A percentile compares a stretch with the other conserved stretches of the same genome.
These are phyloP conservation scores for Chymomyza costata DNA, from an alignment of 1,140 invertebrate species.

Conservation along the genomic window DNA sequence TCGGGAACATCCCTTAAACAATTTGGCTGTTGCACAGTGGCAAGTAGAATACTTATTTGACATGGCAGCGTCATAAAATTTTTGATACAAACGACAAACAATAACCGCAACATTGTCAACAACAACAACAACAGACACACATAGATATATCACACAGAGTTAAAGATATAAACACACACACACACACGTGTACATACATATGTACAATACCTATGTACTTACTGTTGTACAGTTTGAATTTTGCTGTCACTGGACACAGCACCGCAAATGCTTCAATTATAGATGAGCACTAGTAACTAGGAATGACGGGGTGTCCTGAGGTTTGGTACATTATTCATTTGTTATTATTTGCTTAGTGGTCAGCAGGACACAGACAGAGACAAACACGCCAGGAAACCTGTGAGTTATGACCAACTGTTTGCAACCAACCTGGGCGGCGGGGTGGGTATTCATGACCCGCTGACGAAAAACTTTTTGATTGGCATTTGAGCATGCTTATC, in stretches of 20 bases:
- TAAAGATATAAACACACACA: slow-evolving; percentile 34
- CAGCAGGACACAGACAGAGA: slow-evolving; percentile 9
- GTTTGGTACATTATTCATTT: slow-evolving; percentile 46
- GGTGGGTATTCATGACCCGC: too few relatives aligned
- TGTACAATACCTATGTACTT: background rate
- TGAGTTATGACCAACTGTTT: too few relatives aligned
- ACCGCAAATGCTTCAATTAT: slow-evolving; percentile 48
- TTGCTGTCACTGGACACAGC: slow-evolving; percentile 10
- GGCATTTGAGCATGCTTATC: too few relatives aligned
- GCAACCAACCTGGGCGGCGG: too few relatives aligned
- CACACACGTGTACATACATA: slow-evolving; percentile 1
- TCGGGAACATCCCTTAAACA: too few relatives aligned
- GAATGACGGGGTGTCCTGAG: too few relatives aligned
- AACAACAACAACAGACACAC: slow-evolving; percentile 22
- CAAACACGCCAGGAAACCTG: slow-evolving; percentile 9
- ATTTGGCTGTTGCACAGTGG: too few relatives aligned
- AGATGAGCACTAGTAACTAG: too few relatives aligned
- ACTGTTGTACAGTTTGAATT: background rate
- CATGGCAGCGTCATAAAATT: slow-evolving; percentile 32
- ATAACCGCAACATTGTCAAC: slow-evolving; percentile 31
- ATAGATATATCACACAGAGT: too few relatives aligned
- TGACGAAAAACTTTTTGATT: too few relatives aligned
- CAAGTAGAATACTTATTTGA: too few relatives aligned
- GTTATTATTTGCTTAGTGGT: slow-evolving; percentile 37
- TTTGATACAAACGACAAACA: slow-evolving; percentile 39